Conservation (phyloP, 2,888 invertebrate species). For the Scaptomyza cyrtandrae region DNA sequence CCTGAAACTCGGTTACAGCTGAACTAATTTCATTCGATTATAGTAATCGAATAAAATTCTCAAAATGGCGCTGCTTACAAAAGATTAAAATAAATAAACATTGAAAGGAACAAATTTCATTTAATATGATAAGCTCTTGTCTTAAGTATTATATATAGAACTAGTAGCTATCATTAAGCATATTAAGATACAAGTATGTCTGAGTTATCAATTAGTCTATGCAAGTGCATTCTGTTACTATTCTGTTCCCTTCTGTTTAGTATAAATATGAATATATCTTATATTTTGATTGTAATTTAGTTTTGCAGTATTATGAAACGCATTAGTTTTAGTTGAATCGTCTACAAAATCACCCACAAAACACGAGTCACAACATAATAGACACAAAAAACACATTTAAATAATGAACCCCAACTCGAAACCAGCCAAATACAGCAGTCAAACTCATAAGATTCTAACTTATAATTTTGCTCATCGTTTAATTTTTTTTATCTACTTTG, state of each 20-base stretch:
- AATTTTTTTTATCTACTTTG: slow-evolving; percentile 74
- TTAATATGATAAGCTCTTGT: slow-evolving; percentile 26
- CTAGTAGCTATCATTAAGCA: slow-evolving; percentile 37
- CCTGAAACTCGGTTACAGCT: slow-evolving; percentile 23
- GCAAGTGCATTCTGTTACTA: slow-evolving; percentile 42
- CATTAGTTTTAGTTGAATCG: slow-evolving; percentile 62
- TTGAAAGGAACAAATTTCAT: not conserved
- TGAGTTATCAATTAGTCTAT: slow-evolving; percentile 35
- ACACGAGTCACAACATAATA: slow-evolving; percentile 48
- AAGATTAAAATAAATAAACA: not conserved
- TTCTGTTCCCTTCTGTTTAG: slow-evolving; percentile 23
- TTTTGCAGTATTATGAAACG: slow-evolving; percentile 46
- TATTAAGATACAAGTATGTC: slow-evolving; percentile 42
- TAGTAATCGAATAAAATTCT: slow-evolving; percentile 1
- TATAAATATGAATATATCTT: slow-evolving; percentile 14
- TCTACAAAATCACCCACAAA: slow-evolving; percentile 59
- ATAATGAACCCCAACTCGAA: slow-evolving; percentile 18
- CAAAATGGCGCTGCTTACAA: slow-evolving; percentile 24
- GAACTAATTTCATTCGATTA: slow-evolving; percentile 42
- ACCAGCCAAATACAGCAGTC: slow-evolving; percentile 38
- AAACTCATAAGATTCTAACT: slow-evolving; percentile 62
- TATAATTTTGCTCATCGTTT: slow-evolving; percentile 72
- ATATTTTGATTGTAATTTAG: slow-evolving; percentile 29
- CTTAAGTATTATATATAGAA: slow-evolving; percentile 39
- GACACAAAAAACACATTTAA: slow-evolving; percentile 8